Percentiles rank a stretch among this genome's conserved stretches.
Conservation (phyloP, 2,797 vertebrate genomes). For the Siniperca scherzeri region DNA sequence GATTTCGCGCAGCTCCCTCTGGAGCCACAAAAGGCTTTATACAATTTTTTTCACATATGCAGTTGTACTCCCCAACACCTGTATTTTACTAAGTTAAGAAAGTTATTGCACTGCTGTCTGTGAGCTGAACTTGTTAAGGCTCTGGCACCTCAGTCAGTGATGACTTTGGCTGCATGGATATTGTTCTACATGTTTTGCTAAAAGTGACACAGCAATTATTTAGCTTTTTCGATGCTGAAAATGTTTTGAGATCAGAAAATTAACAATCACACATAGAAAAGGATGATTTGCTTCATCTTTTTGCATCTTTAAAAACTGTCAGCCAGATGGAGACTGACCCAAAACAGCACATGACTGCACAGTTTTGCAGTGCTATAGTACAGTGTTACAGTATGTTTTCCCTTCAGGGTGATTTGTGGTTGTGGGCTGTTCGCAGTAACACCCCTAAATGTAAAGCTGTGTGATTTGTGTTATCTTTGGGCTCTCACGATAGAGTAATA, state of each 20-base stretch:
- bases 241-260: background rate
- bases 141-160: background rate
- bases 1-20: background rate
- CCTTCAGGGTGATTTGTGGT: background rate
- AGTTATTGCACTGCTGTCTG: background rate
- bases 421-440: slow-evolving; percentile 13
- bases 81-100: too few relatives aligned
- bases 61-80: background rate
- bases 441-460: background rate
- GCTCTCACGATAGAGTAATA: background rate
- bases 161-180: too few relatives aligned
- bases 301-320: background rate
- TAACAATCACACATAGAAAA: too few relatives aligned
- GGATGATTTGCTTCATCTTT: background rate
- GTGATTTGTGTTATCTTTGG: background rate
- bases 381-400: background rate
- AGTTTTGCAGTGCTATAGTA: background rate
- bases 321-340: too few relatives aligned
- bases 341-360: background rate
- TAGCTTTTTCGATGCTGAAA: background rate
- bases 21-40: background rate
- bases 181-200: too few relatives aligned
- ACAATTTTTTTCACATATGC: background rate
- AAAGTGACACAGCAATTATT: slow-evolving; percentile 4
- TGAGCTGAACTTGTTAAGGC: background rate